Base-by-base conservation (phyloP, 2,888 invertebrate species). In the Tiliacea aurago region DNA sequence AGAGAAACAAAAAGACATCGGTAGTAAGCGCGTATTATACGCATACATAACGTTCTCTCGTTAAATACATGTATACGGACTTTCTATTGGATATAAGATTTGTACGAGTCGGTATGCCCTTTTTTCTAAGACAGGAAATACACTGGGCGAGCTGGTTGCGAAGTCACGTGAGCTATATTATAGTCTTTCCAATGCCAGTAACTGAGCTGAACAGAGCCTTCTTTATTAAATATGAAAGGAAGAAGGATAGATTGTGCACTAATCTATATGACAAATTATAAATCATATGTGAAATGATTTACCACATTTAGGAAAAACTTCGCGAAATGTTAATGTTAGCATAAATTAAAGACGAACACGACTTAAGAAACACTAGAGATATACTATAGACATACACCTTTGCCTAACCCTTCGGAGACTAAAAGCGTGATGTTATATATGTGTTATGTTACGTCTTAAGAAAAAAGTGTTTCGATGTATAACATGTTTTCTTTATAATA, bases 41-140 rank as follows among this genome's bases (percentile, higher is more conserved):
- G 68, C 84, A 73, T 45, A 28, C 84, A 70, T 45, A 28, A 49
- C 15, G 41, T 59, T 83, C 73, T 73, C 73, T 83, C n/a, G 67
- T 68, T 61, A 51, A 67, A 64, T 28, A 66, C 49, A n/a, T 51
- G 59, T 73, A 56, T n/a, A 28, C 47, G 10, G 0, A 72, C 73
- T 83, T 80, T 80, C 80, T 80, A 79, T 79, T 65, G 33, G 55
- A 47, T 68, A 51, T 20, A 9, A 66, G 23, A 33, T 55, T 66
- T 49, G 56, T 61, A 20, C 2, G 33, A 15, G 56, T 47, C 51
- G 37, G 28, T 51, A 64, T 47, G 49, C 15, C 13, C 33, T 49
- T 67, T 68, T 68, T 28, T 68, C 11, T 55, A 13, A 20, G 23
- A n/a, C 10, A 7, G 47, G 43, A 64, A 58, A 59, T 45, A 51